Evolutionary conservation across 2,797 vertebrate genomes (phyloP).

Genomic region (Nannoperca australis): DNA sequence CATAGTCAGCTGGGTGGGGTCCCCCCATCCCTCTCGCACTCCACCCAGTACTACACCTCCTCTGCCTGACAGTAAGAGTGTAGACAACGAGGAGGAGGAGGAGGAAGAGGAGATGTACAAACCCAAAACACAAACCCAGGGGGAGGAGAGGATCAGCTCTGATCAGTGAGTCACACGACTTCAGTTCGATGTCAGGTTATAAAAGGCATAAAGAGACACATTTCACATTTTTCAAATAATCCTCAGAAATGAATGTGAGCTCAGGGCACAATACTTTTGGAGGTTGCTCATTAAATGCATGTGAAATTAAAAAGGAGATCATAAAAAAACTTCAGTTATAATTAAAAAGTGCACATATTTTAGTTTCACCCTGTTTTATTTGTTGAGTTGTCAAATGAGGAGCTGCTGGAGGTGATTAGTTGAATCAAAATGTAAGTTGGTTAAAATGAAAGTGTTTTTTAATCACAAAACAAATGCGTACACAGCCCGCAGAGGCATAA

Average conservation of each 20-base stretch:
- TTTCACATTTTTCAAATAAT: background rate
- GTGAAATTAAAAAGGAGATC: background rate
- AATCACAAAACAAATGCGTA: background rate
- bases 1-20: slow-evolving; percentile 79
- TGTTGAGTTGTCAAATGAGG: background rate
- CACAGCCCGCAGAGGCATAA: background rate
- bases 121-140: slow-evolving; percentile 67
- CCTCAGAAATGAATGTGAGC: background rate
- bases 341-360: slow-evolving; percentile 10
- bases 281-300: background rate
- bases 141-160: slow-evolving; percentile 67
- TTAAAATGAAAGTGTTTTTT: background rate
- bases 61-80: slow-evolving; percentile 76
- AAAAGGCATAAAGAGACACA: background rate
- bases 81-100: slow-evolving; percentile 85
- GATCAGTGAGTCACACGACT: slow-evolving; percentile 81
- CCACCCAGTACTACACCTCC: slow-evolving; percentile 54
- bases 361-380: slow-evolving; percentile 1
- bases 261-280: background rate
- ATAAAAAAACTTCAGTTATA: background rate
- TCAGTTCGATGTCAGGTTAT: background rate
- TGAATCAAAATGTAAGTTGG: background rate
- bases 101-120: slow-evolving; percentile 84
- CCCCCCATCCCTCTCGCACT: slow-evolving; percentile 65
- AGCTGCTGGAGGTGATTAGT: background rate